phyloP scores from a whole-genome alignment of 2,797 vertebrate genomes.

The Xerus rutilus region DNA sequence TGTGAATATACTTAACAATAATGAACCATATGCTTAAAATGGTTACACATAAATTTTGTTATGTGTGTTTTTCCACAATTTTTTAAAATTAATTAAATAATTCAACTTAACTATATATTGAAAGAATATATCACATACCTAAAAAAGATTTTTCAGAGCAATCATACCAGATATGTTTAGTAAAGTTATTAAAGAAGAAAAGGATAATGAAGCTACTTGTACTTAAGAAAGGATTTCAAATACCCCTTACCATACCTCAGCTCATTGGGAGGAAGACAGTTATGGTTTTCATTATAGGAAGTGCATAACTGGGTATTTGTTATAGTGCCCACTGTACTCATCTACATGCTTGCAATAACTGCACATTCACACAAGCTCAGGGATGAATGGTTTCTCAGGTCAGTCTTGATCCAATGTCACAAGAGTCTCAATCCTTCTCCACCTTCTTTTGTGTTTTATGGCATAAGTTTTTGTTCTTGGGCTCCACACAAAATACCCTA shows the following conservation, averaged over 20 bases:
- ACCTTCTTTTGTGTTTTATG: background rate
- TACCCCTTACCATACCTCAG: background rate
- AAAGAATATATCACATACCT: background rate
- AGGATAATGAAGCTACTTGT: background rate
- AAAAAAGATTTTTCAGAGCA: background rate
- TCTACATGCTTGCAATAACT: background rate
- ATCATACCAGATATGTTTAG: background rate
- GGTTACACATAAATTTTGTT: background rate
- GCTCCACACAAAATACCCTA: background rate
- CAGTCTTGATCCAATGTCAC: background rate
- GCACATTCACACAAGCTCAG: background rate
- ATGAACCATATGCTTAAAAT: background rate
- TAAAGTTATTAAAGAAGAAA: background rate
- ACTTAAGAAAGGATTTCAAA: background rate
- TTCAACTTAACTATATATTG: conserved; percentile 26
- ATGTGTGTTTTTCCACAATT: background rate
- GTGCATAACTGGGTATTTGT: background rate
- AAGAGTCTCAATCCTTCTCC: background rate
- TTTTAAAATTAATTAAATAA: background rate
- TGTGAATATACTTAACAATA: background rate
- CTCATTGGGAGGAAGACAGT: background rate
- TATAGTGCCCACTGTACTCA: background rate
- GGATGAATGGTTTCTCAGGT: background rate
- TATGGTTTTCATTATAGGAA: background rate
- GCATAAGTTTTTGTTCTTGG: background rate